Conservation (phyloP, 2,797 vertebrate genomes). For the Catharus ustulatus region DNA sequence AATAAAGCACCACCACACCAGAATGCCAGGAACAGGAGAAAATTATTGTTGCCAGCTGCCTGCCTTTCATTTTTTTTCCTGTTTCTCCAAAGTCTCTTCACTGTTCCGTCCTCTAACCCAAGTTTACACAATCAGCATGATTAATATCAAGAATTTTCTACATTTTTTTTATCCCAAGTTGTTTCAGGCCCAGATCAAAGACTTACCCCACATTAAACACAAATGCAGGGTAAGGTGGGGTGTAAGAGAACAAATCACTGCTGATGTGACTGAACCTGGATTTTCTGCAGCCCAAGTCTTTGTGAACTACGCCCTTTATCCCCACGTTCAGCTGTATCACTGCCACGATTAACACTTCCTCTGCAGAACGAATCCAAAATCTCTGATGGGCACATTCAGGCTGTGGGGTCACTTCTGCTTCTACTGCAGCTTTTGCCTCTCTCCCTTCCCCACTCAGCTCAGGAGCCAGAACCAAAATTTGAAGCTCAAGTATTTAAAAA, state of each 20-base stretch:
- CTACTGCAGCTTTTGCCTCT: background rate
- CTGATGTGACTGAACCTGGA: background rate
- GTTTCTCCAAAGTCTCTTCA: background rate
- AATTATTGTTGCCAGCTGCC: background rate
- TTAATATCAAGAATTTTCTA: background rate
- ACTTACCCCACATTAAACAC: background rate
- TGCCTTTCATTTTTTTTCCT: background rate
- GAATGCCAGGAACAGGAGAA: background rate
- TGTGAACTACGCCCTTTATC: background rate
- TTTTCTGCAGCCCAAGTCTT: background rate
- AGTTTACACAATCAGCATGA: background rate
- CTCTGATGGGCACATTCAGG: background rate
- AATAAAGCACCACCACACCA: background rate
- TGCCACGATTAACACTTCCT: constrained; percentile 30
- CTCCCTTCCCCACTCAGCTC: background rate
- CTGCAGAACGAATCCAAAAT: background rate
- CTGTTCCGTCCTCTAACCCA: background rate
- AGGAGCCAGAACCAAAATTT: background rate
- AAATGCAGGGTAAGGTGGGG: background rate
- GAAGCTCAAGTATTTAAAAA: constrained; percentile 1
- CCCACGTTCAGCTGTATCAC: background rate
- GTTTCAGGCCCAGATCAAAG: background rate
- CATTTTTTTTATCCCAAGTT: background rate
- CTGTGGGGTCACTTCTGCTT: background rate
- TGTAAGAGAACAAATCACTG: background rate